Evolutionary conservation across 2,888 invertebrate species (phyloP), one percentile per base, ranked within the genome.

Genomic region (Mechanitis mazaeus): DNA sequence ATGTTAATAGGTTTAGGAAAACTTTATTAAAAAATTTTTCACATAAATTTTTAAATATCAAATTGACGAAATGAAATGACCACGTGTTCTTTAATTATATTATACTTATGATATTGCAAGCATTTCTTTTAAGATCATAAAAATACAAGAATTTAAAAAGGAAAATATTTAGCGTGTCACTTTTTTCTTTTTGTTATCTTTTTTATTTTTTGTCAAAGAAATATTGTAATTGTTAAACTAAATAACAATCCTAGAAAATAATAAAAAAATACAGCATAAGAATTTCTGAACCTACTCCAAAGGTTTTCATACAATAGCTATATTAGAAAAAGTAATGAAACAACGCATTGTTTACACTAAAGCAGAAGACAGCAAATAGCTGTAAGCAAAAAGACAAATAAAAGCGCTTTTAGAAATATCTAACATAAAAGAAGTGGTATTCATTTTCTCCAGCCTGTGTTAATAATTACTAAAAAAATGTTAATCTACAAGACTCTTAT

Each of bases 401-500:
- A 68, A 57, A 55, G 53, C n/a, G 46, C 58, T 54, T 62, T 66
- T 64, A 68, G 68, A 65, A 58, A 58, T 61, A 67, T 64, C 65
- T 68, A 68, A 67, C 7, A 50, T 20, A 20, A 20, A 67, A 64
- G 60, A 61, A 53, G 65, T 56, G 56, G 55, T 61, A 60, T 62
- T 67, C 64, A 63, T 68, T 67, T 64, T 59, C 67, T 65, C 67
- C 45, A 53, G 65, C 65, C 64, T 63, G 61, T 65, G 65, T 65
- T 67, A 67, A 67, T 68, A 68, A 68, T 68, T 67, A 68, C 65
- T 64, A 65, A 67, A 65, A 68, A 67, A 68, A 58, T 67, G 12
- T 68, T 68, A 68, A 67, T 68, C 65, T 68, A 54, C 58, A 55
- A 61, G 60, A 58, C 67, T 64, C 64, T 68, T 68, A 67, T 68